Percentiles rank a stretch among this genome's conserved stretches.
Evolutionary conservation across 2,888 invertebrate species (phyloP).

Genomic region (Esperia sulphurella): DNA sequence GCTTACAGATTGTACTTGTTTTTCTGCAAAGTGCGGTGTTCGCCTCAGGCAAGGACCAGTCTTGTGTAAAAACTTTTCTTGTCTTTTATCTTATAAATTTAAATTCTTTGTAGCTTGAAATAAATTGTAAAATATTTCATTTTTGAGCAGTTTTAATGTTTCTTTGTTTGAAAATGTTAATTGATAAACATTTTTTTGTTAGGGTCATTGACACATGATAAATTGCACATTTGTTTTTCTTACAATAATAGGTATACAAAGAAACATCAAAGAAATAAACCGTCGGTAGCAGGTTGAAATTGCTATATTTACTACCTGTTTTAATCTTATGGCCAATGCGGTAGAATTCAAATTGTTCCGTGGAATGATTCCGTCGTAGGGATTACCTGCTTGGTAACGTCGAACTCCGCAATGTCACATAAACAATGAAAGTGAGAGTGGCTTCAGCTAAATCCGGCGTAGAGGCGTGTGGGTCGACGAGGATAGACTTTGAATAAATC

Average conservation of each 20-base stretch:
- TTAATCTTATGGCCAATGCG: too few species aligned
- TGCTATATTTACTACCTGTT: too few species aligned
- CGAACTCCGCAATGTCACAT: constrained; percentile 16
- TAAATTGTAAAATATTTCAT: not conserved
- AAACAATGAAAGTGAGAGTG: constrained; percentile 36
- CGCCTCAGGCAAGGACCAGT: constrained; percentile 8
- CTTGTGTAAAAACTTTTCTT: constrained; percentile 13
- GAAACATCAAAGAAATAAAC: too few species aligned
- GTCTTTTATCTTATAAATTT: constrained; percentile 15
- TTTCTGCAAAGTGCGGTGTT: not conserved
- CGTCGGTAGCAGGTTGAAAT: too few species aligned
- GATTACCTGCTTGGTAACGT: constrained; percentile 3
- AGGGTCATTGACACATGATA: too few species aligned
- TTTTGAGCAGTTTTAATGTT: not conserved
- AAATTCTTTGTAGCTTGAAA: constrained; percentile 11
- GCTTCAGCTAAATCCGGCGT: constrained; percentile 32
- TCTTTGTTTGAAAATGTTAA: not conserved
- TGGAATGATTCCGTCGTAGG: not conserved
- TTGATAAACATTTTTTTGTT: too few species aligned
- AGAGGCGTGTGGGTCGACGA: constrained; percentile 30
- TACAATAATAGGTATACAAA: too few species aligned
- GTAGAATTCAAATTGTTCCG: constrained; percentile 1
- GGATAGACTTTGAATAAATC: constrained; percentile 56
- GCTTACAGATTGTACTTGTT: constrained; percentile 7
- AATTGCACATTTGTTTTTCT: too few species aligned